Conservation (phyloP, 1,140 invertebrate genomes). For the Calephelis nemesis region DNA sequence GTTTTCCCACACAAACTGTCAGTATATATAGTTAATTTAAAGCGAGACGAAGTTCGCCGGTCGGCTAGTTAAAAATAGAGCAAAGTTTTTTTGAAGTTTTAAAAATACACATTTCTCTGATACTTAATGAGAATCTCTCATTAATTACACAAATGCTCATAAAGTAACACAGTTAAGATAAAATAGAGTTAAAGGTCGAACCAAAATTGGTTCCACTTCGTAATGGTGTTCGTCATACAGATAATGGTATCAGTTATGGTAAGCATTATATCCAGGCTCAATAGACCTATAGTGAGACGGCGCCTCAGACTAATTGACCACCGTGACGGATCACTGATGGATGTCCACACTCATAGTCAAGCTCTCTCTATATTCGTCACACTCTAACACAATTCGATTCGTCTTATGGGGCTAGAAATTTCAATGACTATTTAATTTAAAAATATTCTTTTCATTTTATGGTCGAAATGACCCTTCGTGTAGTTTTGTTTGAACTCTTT, state of each 20-base stretch:
- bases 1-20: no score
- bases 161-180: not conserved
- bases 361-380: conserved; percentile 51
- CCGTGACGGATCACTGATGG: conserved; percentile 56
- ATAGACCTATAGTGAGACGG: conserved; percentile 36
- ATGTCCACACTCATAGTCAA: conserved; percentile 43
- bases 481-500: no score
- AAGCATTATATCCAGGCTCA: conserved; percentile 26
- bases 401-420: conserved; percentile 16
- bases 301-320: conserved; percentile 56
- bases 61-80: no score
- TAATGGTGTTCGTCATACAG: conserved; percentile 28
- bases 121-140: no score
- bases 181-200: conserved; percentile 30
- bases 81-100: no score
- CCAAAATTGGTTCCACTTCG: conserved; percentile 32
- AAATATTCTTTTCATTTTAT: no score
- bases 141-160: not conserved
- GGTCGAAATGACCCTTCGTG: no score
- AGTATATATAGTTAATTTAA: no score
- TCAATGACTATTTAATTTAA: conserved; percentile 24
- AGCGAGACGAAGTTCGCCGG: no score
- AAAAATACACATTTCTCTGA: no score
- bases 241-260: conserved; percentile 35
- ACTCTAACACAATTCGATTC: conserved; percentile 43